A percentile compares a stretch with the other conserved stretches of the same genome.
These are phyloP conservation scores for Pseudomugil tenellus DNA, from an alignment of 2,797 vertebrate species.

Conservation along the genomic window DNA sequence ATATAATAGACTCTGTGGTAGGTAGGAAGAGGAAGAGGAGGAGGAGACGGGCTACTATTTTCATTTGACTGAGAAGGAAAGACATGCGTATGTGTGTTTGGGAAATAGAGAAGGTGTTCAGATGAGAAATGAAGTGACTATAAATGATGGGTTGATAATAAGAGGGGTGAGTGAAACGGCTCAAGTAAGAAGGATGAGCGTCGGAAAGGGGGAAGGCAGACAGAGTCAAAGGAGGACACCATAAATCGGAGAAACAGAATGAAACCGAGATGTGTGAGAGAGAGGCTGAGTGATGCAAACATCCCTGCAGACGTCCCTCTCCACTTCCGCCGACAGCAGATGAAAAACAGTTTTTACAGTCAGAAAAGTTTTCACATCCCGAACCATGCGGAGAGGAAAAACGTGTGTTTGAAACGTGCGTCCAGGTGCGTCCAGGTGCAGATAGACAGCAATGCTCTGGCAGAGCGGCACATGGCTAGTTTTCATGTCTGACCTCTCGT, in stretches of 20 bases:
- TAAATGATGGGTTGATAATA: slow-evolving; percentile 16
- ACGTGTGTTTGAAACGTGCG: slow-evolving; percentile 59
- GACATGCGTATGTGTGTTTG: slow-evolving; percentile 15
- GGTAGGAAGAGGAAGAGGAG: slow-evolving; percentile 57
- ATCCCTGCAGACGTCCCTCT: slow-evolving; percentile 40
- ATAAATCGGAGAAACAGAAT: slow-evolving; percentile 64
- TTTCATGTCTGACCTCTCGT: slow-evolving; percentile 33
- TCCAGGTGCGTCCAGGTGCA: slow-evolving; percentile 59
- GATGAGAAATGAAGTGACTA: slow-evolving; percentile 63
- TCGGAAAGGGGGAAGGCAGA: slow-evolving; percentile 29
- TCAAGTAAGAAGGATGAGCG: slow-evolving; percentile 20
- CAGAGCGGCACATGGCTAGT: slow-evolving; percentile 4
- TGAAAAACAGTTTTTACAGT: slow-evolving; percentile 56
- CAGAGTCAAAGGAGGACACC: slow-evolving; percentile 30
- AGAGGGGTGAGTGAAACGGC: slow-evolving; percentile 7
- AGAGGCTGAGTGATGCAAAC: slow-evolving; percentile 35
- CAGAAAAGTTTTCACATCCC: slow-evolving; percentile 12
- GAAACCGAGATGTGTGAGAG: slow-evolving; percentile 71
- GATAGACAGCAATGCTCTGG: slow-evolving; percentile 51
- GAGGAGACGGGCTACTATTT: slow-evolving; percentile 58
- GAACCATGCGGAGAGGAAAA: slow-evolving; percentile 14
- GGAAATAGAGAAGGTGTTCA: slow-evolving; percentile 56
- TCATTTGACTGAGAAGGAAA: slow-evolving; percentile 34
- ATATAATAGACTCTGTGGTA: slow-evolving; percentile 68
- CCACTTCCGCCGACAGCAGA: slow-evolving; percentile 52